Percentiles rank a stretch among this genome's conserved stretches.
phyloP scores from a whole-genome alignment of 2,888 invertebrate species.

The Tholera decimalis region DNA sequence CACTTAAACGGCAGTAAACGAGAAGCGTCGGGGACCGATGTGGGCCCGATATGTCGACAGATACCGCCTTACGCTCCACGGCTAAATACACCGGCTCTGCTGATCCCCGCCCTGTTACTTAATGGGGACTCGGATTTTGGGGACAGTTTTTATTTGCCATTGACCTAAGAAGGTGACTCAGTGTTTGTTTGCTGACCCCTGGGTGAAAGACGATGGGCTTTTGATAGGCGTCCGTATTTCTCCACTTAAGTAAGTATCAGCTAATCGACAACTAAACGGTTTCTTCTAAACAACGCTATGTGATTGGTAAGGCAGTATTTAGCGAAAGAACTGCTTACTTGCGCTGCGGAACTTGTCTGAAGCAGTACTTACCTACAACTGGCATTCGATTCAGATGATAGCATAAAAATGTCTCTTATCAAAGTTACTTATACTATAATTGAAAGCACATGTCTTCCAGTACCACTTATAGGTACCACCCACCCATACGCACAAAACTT shows the following conservation, averaged over 20 bases:
- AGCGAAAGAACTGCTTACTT: too few relatives aligned
- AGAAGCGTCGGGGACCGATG: conserved; percentile 54
- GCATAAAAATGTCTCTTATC: too few relatives aligned
- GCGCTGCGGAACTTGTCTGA: too few relatives aligned
- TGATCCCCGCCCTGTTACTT: conserved; percentile 55
- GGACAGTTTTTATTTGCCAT: conserved; percentile 46
- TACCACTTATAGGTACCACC: too few relatives aligned
- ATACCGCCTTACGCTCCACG: conserved; percentile 71
- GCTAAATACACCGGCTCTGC: conserved; percentile 68
- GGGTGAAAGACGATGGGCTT: neutral
- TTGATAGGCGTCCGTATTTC: neutral
- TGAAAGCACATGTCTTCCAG: too few relatives aligned
- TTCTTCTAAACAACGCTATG: too few relatives aligned
- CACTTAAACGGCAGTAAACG: conserved; percentile 73
- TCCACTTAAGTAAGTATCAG: neutral
- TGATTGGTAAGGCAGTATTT: neutral
- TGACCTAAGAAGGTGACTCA: conserved; percentile 36
- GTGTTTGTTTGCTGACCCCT: conserved; percentile 9
- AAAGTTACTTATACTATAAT: too few relatives aligned
- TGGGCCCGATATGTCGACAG: conserved; percentile 70
- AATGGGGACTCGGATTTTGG: conserved; percentile 45
- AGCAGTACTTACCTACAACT: neutral
- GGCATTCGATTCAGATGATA: neutral
- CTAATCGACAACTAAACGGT: too few relatives aligned
- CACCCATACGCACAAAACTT: too few relatives aligned